Evolutionary conservation across 2,113 vertebrate species (phyloP), one percentile per base, ranked within the genome.

Genomic region (Alexandromys fortis): DNA sequence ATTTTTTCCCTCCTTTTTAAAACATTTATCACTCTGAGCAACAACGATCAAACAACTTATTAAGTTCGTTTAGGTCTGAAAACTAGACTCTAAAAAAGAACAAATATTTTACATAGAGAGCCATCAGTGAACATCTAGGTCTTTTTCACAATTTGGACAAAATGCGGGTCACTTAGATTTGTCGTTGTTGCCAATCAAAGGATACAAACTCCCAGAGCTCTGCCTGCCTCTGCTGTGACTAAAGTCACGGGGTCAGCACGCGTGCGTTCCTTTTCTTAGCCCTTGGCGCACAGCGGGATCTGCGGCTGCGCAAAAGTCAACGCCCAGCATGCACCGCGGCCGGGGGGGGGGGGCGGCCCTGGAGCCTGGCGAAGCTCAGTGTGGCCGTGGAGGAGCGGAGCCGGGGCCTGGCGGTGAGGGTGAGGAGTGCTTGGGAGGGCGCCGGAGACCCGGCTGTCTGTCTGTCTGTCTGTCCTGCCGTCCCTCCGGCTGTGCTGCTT

Each of bases 231-330:
- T 52, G 65, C 63, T 4, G 83, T 2, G 7, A 10, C 9, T 10
- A 16, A 30, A 35, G 38, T 42, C 61, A 11, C 2, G 7, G 13
- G 13, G 14, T 42, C 24, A 30, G 13, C 38, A 83, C 13, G 0
- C 22, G 14, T 52, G 49, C 49, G 13, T 52, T 52, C 49, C 49
- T 47, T 81, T n/a, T 52, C 10, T 38, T 47, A 49, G 28, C 5
- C 47, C 30, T 79, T 35, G 0, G 49, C 11, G 11, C 49, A 49
- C 11, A 52, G 21, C 28, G 1, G 17, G 21, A 9, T 86, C 78
- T 95, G 93, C 88, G 79, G 33, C 90, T 97, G 97, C 90, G 96
- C 97, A 8, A 73, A 91, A 49, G 86, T 33, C 24, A 1, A 0
- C 9, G 55, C 45, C 86, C 68, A 73, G 70, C 86, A 55, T 30